phyloP scores from a whole-genome alignment of 2,888 invertebrate species.

The Andrena chrysosceles region DNA sequence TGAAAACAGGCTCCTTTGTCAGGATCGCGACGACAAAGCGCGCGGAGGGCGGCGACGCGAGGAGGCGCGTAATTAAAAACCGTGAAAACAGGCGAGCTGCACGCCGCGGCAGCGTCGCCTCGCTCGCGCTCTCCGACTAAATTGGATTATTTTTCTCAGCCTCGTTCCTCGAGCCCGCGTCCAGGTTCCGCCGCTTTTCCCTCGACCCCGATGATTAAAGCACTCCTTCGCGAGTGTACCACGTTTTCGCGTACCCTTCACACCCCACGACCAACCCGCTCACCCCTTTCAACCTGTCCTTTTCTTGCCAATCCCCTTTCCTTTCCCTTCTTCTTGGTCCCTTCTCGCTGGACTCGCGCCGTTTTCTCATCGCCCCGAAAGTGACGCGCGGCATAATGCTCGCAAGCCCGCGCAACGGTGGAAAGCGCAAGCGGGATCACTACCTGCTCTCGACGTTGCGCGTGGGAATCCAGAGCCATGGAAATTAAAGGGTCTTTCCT shows the following conservation, averaged over 20 bases:
- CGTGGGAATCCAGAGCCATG: slow-evolving; percentile 17
- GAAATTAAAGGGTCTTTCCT: slow-evolving; percentile 38
- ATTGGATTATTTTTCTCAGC: slow-evolving; percentile 82
- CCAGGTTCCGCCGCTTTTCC: slow-evolving; percentile 25
- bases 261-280: slow-evolving; percentile 20
- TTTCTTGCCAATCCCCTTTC: background rate
- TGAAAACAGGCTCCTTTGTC: slow-evolving; percentile 74
- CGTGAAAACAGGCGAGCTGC: slow-evolving; percentile 77
- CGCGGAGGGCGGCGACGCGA: slow-evolving; percentile 28
- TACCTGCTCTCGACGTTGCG: background rate
- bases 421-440: slow-evolving; percentile 14
- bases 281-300: background rate
- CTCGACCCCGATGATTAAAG: slow-evolving; percentile 60
- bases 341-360: slow-evolving; percentile 1
- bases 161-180: slow-evolving; percentile 53
- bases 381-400: slow-evolving; percentile 54
- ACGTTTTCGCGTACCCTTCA: slow-evolving; percentile 35
- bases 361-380: slow-evolving; percentile 45
- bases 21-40: slow-evolving; percentile 70
- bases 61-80: slow-evolving; percentile 79
- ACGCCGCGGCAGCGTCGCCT: slow-evolving; percentile 38
- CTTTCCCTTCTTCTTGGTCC: background rate
- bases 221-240: slow-evolving; percentile 57
- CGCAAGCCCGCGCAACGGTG: slow-evolving; percentile 1
- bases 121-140: slow-evolving; percentile 73